phyloP scores from a whole-genome alignment of 2,113 vertebrate species.

The Rhegmatorhina hoffmannsi region DNA sequence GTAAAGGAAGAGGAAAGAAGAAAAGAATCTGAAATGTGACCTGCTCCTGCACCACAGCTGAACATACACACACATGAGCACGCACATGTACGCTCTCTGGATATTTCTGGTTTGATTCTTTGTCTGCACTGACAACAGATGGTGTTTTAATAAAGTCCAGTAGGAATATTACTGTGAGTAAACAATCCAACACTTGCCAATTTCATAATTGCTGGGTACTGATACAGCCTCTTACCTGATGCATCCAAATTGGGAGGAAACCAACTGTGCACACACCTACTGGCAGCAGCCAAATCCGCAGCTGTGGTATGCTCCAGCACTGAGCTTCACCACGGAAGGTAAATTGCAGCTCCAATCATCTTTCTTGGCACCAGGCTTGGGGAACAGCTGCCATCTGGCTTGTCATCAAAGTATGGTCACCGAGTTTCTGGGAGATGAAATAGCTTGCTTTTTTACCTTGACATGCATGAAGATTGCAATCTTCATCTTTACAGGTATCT shows the following conservation, averaged over 20 bases:
- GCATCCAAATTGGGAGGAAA: slow-evolving; percentile 83
- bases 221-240: slow-evolving; percentile 96
- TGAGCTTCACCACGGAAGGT: slow-evolving; percentile 82
- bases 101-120: slow-evolving; percentile 77
- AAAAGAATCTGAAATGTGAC: slow-evolving; percentile 2
- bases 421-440: slow-evolving; percentile 76
- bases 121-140: slow-evolving; percentile 95
- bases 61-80: not conserved
- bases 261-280: slow-evolving; percentile 81
- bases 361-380: slow-evolving; percentile 71
- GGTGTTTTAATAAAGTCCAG: slow-evolving; percentile 99
- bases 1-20: not conserved
- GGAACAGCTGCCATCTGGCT: slow-evolving; percentile 81
- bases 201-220: slow-evolving; percentile 99
- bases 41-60: not conserved
- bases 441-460: slow-evolving; percentile 70
- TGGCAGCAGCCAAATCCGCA: slow-evolving; percentile 91
- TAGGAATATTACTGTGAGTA: slow-evolving; percentile 99
- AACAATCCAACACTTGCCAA: slow-evolving; percentile 97
- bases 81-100: not conserved
- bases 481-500: slow-evolving; percentile 70
- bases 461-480: slow-evolving; percentile 65
- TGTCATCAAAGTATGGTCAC: slow-evolving; percentile 79
- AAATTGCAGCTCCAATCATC: slow-evolving; percentile 81
- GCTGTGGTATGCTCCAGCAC: slow-evolving; percentile 80